Base-by-base conservation (phyloP, 2,113 vertebrate genomes). In the Irena cyanogastra region DNA sequence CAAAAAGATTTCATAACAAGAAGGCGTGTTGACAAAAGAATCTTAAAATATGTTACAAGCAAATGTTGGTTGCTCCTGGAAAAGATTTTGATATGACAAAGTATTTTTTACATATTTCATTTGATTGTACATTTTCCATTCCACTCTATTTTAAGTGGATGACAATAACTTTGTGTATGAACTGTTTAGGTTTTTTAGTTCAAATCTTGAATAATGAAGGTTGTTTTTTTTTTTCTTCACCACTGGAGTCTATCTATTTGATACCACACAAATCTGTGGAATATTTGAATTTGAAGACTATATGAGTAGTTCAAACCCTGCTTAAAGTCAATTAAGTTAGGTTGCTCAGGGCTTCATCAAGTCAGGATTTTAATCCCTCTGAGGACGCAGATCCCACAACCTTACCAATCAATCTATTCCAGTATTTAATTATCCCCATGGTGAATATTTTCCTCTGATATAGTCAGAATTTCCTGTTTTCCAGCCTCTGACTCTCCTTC, bases 301-400 rank as follows among this genome's bases (percentile, higher is more conserved):
- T 0, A 0, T 9, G 8, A 5, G 17, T 64, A 42, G 8, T 19
- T 22, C 20, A 84, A 59, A 12, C 10, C 1, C 13, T 64, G 6
- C 16, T 70, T 50, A 35, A 74, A 80, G 31, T 23, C 19, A 37
- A 22, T 28, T 68, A 59, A 41, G 20, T 61, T 54, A 82, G 4
- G 14, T 13, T 86, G 10, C 22, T 95, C 24, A 83, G 15, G n/a
- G 15, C 16, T 83, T 37, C 13, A 69, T 60, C 19, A 26, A 53
- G 19, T 53, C 20, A 53, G 17, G 11, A 61, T 80, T 11, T 86
- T 0, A 83, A 27, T 49, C 15, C 52, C 44, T 49, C 18, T 20
- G 17, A 39, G 16, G 18, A 63, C 47, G 60, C 7, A 23, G 11
- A 82, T 30, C 9, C 47, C 16, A 57, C 17, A 69, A 7, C 5